Percentiles rank a stretch among this genome's conserved stretches.
phyloP scores from a whole-genome alignment of 2,797 vertebrate species.

The Heterohyrax brucei region DNA sequence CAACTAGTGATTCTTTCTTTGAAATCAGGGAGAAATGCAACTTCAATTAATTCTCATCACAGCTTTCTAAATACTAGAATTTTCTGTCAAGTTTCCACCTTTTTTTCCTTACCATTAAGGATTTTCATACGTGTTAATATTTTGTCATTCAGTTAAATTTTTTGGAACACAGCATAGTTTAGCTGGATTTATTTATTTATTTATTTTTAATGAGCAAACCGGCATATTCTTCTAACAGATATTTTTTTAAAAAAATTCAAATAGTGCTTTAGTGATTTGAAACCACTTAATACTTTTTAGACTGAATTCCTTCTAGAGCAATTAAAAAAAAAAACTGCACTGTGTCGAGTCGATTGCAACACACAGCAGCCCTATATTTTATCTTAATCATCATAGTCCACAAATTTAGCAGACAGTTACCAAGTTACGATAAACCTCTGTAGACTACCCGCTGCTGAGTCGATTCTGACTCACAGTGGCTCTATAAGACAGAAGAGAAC shows the following conservation, averaged over 20 bases:
- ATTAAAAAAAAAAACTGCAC: too few species aligned
- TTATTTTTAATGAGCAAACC: neutral
- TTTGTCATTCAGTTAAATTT: neutral
- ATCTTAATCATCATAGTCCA: slow-evolving; percentile 43
- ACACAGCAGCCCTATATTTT: neutral
- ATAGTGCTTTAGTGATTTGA: neutral
- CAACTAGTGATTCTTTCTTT: slow-evolving; percentile 18
- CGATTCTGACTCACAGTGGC: neutral
- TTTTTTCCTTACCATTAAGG: slow-evolving; percentile 9
- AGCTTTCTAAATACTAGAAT: neutral
- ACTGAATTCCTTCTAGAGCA: neutral
- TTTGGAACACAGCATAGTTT: neutral
- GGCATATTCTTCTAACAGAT: neutral
- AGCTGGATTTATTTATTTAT: slow-evolving; percentile 17
- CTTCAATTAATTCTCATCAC: neutral
- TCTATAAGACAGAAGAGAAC: too few species aligned
- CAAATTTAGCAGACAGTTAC: slow-evolving; percentile 27
- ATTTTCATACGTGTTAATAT: neutral
- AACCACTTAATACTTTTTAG: slow-evolving; percentile 44
- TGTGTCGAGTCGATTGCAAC: too few species aligned
- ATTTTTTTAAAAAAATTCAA: neutral
- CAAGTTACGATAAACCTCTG: neutral
- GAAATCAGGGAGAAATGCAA: neutral
- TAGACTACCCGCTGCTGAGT: neutral
- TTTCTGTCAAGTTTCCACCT: neutral